Conservation (phyloP, 2,797 vertebrate genomes). For the Semotilus atromaculatus region DNA sequence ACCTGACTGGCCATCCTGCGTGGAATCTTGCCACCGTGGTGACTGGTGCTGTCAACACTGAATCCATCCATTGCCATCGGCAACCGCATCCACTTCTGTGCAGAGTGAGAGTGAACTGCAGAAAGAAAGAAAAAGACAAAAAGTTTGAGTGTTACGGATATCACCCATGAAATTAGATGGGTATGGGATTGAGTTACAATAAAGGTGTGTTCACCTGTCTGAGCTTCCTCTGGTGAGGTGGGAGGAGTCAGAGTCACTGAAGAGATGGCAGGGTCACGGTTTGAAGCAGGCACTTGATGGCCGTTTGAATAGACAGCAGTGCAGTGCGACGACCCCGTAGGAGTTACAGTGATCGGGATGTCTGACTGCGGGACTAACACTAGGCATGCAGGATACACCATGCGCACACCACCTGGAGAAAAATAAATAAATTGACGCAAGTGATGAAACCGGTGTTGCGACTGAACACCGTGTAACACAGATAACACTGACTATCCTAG, state of each 20-base stretch:
- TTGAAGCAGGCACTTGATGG: constrained; percentile 97
- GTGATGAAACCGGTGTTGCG: no score
- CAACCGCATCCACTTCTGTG: constrained; percentile 95
- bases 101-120: constrained; percentile 92
- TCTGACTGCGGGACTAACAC: constrained; percentile 96
- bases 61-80: constrained; percentile 87
- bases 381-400: constrained; percentile 97
- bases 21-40: constrained; percentile 95
- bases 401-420: constrained; percentile 90
- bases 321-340: constrained; percentile 91
- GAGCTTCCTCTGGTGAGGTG: constrained; percentile 95
- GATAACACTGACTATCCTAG: no score
- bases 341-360: constrained; percentile 83
- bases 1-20: constrained; percentile 90
- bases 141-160: background rate
- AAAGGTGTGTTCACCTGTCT: constrained; percentile 84
- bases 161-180: background rate
- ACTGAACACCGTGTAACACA: no score
- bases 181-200: background rate
- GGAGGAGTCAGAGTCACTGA: constrained; percentile 97
- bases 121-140: background rate
- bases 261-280: constrained; percentile 97
- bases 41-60: constrained; percentile 89
- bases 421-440: background rate
- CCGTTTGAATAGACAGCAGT: constrained; percentile 90